Base-by-base conservation (phyloP, 1,140 invertebrate genomes). In the Batillaria attramentaria region DNA sequence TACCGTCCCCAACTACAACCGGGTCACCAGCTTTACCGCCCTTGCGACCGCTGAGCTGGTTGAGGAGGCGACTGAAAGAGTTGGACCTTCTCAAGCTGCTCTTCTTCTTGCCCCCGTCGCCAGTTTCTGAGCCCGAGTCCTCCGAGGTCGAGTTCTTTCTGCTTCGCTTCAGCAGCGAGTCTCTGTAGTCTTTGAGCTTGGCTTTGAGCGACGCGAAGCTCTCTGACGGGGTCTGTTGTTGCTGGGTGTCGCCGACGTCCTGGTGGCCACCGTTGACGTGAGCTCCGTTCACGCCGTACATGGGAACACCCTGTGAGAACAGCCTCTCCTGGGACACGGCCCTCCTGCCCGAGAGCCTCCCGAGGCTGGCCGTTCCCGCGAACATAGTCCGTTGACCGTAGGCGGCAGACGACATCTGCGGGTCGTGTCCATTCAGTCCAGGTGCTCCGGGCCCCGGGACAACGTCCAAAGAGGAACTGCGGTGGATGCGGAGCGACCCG, bases 151-250 rank as follows among this genome's bases (percentile, higher is more conserved):
- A 50, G 60, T 69, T 73, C 31, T 83, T 82, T 31, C 75, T 74
- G 66, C 79, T 81, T 66, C 83, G 83, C 37, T 79, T 86, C 18
- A 89, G 72, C 28, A 89, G 76, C 68, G 81, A 81, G 72, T 88
- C 88, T 54, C 86, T 80, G 81, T 87, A 89, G n/a, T 86, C 87
- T 72, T 86, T 85, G 13, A 89, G 79, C 76, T 88, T 88, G 13
- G 86, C 84, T 75, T 89, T 89, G 13, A 89, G 72, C 2, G 86
- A 84, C n/a, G 88, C 84, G 80, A 89, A 86, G 66, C 81, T 85
- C 62, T 88, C 87, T 73, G 83, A 82, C 0, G 68, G 33, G 37
- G 35, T 28, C 33, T 20, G 73, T 10, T 39, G 73, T 77, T 75
- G 80, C 35, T 73, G 43, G 57, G 13, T 37, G 43, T n/a, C 46